Percentiles rank a stretch among this genome's conserved stretches.
These are phyloP conservation scores for Antechinus stuartii DNA, from an alignment of 2,113 vertebrate genomes.

Conservation along the genomic window DNA sequence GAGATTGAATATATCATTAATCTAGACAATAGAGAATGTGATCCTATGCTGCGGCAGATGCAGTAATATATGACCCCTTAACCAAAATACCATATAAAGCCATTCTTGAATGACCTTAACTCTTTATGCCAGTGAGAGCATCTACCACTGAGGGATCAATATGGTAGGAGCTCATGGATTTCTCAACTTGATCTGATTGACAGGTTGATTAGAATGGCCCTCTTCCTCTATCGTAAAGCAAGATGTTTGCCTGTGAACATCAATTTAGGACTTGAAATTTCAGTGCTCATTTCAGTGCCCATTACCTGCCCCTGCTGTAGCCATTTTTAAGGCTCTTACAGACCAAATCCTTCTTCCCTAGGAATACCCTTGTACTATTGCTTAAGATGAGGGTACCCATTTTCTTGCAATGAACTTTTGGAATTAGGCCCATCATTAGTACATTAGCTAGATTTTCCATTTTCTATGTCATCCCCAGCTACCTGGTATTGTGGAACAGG, in stretches of 20 bases:
- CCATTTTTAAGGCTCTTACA: not conserved
- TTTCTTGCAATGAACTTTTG: not conserved
- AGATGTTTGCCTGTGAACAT: not conserved
- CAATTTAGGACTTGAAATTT: not conserved
- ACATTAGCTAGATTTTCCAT: not conserved
- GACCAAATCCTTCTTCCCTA: not conserved
- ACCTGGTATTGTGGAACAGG: not conserved
- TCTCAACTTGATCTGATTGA: not conserved
- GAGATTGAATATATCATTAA: not conserved
- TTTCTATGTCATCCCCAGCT: not conserved
- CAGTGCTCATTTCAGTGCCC: rapidly evolving
- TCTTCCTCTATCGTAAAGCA: not conserved
- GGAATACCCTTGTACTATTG: not conserved
- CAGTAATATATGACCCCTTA: not conserved
- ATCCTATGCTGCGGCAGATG: not conserved
- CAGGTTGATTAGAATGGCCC: not conserved
- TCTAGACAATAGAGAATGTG: not conserved
- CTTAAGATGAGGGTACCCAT: not conserved
- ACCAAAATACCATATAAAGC: not conserved
- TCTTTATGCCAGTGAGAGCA: not conserved
- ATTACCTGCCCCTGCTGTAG: not conserved
- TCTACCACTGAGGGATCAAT: not conserved
- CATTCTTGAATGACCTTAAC: not conserved
- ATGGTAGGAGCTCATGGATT: not conserved
- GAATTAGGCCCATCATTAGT: not conserved